These are phyloP conservation scores for Sorex maritimensis DNA, from an alignment of 2,797 vertebrate genomes.

Conservation along the genomic window DNA sequence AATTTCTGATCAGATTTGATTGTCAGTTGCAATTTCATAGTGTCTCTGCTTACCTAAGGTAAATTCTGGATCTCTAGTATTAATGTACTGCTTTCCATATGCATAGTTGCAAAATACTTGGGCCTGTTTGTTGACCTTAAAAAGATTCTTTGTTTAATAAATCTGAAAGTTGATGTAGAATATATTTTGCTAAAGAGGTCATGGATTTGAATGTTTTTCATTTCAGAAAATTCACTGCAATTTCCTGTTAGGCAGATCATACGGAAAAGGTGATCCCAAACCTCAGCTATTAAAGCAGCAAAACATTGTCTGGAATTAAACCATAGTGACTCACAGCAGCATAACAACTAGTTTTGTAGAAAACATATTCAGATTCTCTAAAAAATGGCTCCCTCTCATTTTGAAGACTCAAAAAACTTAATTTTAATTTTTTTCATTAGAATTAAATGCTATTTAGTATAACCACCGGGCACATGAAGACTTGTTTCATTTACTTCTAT, in stretches of 20 bases:
- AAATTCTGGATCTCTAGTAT: neutral
- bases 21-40: constrained; percentile 41
- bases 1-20: constrained; percentile 54
- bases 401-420: neutral
- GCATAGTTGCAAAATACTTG: too few species aligned
- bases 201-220: constrained; percentile 47
- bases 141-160: constrained; percentile 44
- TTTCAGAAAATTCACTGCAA: constrained; percentile 40
- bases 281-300: constrained; percentile 65
- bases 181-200: constrained; percentile 10
- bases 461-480: too few species aligned
- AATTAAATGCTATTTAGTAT: neutral
- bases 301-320: constrained; percentile 49
- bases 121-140: too few species aligned
- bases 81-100: neutral
- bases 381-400: neutral
- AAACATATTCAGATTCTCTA: constrained; percentile 23
- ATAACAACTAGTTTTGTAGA: constrained; percentile 18
- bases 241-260: constrained; percentile 18
- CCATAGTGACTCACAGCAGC: constrained; percentile 7
- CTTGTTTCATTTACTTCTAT: neutral
- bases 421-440: constrained; percentile 1
- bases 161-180: constrained; percentile 24
- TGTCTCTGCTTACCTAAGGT: neutral
- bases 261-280: constrained; percentile 55